Conservation (phyloP, 64 coral and sea anemone species). For the Anthopleura sola region DNA sequence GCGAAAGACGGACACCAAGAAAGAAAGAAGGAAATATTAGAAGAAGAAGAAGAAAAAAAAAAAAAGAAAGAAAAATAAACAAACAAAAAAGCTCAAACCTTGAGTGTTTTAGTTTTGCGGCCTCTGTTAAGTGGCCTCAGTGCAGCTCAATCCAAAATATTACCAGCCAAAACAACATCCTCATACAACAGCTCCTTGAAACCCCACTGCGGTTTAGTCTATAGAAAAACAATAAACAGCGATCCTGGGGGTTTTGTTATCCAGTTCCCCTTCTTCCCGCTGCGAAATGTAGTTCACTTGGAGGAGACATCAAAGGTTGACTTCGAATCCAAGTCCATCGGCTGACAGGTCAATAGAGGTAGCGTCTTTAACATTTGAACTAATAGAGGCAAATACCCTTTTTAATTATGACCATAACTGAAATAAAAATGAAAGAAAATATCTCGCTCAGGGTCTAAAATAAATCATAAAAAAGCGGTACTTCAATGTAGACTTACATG, state of each 20-base stretch:
- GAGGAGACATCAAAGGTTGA: not conserved
- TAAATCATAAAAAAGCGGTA: no score
- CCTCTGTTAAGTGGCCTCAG: no score
- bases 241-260: not conserved
- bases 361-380: no score
- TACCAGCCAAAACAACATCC: not conserved
- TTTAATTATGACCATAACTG: no score
- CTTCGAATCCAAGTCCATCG: not conserved
- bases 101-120: no score
- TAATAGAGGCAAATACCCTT: no score
- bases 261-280: not conserved
- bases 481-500: not conserved
- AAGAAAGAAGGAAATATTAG: not conserved
- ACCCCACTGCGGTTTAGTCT: not conserved
- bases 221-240: not conserved
- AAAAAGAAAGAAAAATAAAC: not conserved
- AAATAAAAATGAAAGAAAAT: no score
- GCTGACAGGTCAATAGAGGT: not conserved
- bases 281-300: not conserved
- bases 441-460: no score
- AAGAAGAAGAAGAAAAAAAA: not conserved
- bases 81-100: not conserved
- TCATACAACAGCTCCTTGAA: not conserved
- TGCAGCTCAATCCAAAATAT: not conserved
- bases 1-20: not conserved